Base-by-base conservation (phyloP, 2,113 vertebrate species). In the Entelurus aequoreus region DNA sequence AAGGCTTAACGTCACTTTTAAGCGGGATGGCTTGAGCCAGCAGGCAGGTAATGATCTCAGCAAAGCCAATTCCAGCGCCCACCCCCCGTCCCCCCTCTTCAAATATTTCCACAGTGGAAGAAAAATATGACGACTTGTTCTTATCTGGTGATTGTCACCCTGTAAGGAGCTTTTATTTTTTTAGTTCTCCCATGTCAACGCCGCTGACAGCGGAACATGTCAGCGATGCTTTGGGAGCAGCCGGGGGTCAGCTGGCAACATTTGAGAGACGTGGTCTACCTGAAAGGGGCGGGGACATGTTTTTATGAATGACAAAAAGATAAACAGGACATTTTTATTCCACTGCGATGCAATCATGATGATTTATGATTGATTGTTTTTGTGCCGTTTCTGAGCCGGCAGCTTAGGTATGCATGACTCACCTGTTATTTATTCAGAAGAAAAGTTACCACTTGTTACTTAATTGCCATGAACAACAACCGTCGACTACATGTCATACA, bases 191-290 rank as follows among this genome's bases (percentile, higher is more conserved):
- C 81, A 80, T 83, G 76, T 87, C 79, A 79, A 77, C 70, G 13
- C 54, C 67, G 72, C 48, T 90, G 86, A 89, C 85, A 88, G 80
- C 76, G 65, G 68, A 70, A 79, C 73, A 81, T 87, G 83, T 84
- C 80, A 82, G 57, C 54, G 81, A 79, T 80, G 60, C 65, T 76
- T 65, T 53, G 79, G 76, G 87, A 81, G 85, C 83, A 88, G 69
- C 54, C 71, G 65, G 77, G 69, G 88, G 87, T 89, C 81, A 86
- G 53, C 61, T 28, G 44, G 80, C 79, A 82, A 60, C 75, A 71
- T 57, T 28, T 0, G 56, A 76, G 72, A 8, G 74, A 47, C 48
- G 79, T 70, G 63, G 63, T 54, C 48, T 57, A 60, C 52, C 8
- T 47, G 46, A 60, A 35, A 15, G 67, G 53, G 48, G 57, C 4